These are phyloP conservation scores for Labeo rohita DNA, from an alignment of 2,113 vertebrate species.

Conservation along the genomic window DNA sequence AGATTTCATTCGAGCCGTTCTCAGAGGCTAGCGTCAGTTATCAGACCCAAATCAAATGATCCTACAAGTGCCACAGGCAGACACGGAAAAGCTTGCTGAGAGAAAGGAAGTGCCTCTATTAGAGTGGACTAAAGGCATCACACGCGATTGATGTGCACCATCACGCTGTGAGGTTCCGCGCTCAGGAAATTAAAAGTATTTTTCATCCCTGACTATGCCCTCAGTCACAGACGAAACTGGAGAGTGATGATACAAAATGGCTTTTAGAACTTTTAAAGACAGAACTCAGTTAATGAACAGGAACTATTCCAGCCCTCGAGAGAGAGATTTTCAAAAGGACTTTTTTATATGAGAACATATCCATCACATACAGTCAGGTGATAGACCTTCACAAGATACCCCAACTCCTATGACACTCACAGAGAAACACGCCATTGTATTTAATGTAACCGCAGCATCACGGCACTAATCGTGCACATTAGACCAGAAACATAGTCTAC, in stretches of 20 bases:
- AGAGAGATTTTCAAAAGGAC: conserved; percentile 38
- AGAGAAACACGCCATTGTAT: background rate
- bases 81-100: conserved; percentile 46
- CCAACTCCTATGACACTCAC: background rate
- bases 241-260: conserved; percentile 29
- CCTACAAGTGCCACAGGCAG: conserved; percentile 69
- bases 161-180: conserved; percentile 59
- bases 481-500: background rate
- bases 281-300: conserved; percentile 46
- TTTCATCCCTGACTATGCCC: conserved; percentile 67
- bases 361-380: conserved; percentile 24
- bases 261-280: conserved; percentile 45
- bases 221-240: conserved; percentile 51
- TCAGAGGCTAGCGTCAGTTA: conserved; percentile 69
- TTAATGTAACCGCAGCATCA: background rate
- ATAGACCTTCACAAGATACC: conserved; percentile 1
- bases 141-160: conserved; percentile 67
- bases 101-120: conserved; percentile 66
- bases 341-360: conserved; percentile 37
- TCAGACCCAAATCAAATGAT: conserved; percentile 77
- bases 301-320: conserved; percentile 30
- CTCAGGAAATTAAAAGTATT: conserved; percentile 76
- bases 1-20: conserved; percentile 71
- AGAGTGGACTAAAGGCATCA: conserved; percentile 66
- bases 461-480: background rate